These are phyloP conservation scores for Pelodiscus sinensis DNA, from an alignment of 2,113 vertebrate species.

Conservation along the genomic window DNA sequence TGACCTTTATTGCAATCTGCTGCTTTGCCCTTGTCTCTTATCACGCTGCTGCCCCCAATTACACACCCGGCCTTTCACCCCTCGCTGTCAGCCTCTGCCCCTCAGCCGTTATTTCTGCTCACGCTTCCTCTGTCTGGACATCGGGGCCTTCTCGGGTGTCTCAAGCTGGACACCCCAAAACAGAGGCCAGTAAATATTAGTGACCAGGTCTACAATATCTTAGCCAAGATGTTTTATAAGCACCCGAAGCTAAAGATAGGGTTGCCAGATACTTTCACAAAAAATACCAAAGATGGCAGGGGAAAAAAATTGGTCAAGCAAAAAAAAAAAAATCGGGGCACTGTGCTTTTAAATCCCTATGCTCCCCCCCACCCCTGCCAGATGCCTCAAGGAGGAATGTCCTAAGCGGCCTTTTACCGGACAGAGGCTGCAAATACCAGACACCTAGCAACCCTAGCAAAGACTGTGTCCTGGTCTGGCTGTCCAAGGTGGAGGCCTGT, in stretches of 20 bases:
- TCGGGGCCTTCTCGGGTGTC: neutral
- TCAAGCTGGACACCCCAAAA: neutral
- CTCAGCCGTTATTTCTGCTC: neutral
- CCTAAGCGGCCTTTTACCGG: too few species aligned
- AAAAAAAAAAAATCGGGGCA: too few species aligned
- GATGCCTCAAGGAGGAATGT: too few species aligned
- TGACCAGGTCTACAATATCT: neutral
- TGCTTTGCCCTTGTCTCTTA: neutral
- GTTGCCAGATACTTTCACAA: too few species aligned
- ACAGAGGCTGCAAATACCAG: too few species aligned
- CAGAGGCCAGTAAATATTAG: neutral
- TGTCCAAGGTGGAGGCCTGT: neutral
- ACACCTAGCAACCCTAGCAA: neutral
- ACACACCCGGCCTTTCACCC: neutral
- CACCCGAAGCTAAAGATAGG: neutral
- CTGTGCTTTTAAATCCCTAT: too few species aligned
- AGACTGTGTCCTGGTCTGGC: neutral
- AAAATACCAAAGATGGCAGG: too few species aligned
- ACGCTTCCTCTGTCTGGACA: neutral
- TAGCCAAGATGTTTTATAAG: neutral
- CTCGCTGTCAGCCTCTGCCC: neutral
- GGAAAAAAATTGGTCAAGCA: too few species aligned
- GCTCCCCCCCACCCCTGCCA: too few species aligned
- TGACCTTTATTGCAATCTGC: neutral
- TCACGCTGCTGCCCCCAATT: neutral